Evolutionary conservation across 2,888 invertebrate genomes (phyloP), one percentile per base, ranked within the genome.

Genomic region (Boloria euphrosyne): DNA sequence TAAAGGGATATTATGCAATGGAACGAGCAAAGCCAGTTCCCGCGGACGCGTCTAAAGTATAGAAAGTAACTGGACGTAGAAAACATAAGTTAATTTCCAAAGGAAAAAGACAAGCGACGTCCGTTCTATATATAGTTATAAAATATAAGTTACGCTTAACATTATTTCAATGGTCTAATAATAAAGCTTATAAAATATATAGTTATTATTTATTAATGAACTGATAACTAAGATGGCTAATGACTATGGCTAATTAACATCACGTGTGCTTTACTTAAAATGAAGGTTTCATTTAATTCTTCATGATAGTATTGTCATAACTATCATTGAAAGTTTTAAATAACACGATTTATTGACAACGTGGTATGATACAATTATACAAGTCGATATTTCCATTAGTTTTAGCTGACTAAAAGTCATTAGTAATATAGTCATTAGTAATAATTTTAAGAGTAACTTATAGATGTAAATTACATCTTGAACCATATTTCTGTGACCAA

Each of bases 31-130:
- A 69, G 67, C 71, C 53, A 72, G 79, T 81, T 82, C 80, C 78
- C 77, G 79, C 80, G 80, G 79, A 80, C 79, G 78, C 79, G 77
- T 77, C 75, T 71, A 69, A 67, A 59, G 55, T 51, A 54, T 73
- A 72, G 72, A 75, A 74, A 76, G 76, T 76, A 62, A 72, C 68
- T 73, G 72, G 62, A 69, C 64, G 61, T 67, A 69, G 72, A 74
- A 73, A 73, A 65, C 57, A 64, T 64, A 72, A 72, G 67, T 66
- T 71, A 58, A 58, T 65, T 57, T 57, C 57, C 68, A 65, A 70
- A 65, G 67, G 71, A 71, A 73, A 73, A 72, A 69, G 54, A 66
- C 53, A 67, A 65, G 71, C 71, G 67, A 70, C 59, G 68, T 73
- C 71, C 73, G 73, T 55, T 68, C 50, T 54, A 61, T 62, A 69